A percentile compares a stretch with the other conserved stretches of the same genome.
Conservation (phyloP, 2,113 vertebrate species). For the Ancistrus triradiatus region DNA sequence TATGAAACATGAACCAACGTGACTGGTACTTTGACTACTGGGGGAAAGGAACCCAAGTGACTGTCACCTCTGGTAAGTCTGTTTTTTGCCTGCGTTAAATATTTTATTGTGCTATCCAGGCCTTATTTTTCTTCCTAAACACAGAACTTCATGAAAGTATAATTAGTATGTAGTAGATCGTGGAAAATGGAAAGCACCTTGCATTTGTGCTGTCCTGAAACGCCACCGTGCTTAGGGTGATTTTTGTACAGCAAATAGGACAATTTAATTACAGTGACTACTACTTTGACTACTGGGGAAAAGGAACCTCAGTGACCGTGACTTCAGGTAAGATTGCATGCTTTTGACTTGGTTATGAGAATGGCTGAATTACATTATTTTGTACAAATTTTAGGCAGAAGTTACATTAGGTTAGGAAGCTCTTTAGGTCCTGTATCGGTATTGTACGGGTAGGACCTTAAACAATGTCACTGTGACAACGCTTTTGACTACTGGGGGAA, state of each 20-base stretch:
- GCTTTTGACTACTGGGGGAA: slow-evolving; percentile 45
- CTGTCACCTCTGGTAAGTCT: slow-evolving; percentile 18
- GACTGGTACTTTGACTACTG: neutral
- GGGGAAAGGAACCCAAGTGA: slow-evolving; percentile 24
- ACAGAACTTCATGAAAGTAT: too few relatives aligned
- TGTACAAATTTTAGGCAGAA: too few relatives aligned
- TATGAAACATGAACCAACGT: neutral
- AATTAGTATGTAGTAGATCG: too few relatives aligned
- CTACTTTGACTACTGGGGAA: slow-evolving; percentile 43
- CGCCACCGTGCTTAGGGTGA: neutral
- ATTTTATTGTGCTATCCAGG: too few relatives aligned
- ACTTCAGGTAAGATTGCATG: slow-evolving; percentile 49
- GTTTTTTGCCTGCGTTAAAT: too few relatives aligned
- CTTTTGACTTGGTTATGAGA: neutral
- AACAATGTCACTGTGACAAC: neutral
- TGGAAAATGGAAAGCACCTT: too few relatives aligned
- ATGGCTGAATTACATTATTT: too few relatives aligned
- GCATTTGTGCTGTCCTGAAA: too few relatives aligned
- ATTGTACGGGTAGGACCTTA: neutral
- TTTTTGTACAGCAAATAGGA: slow-evolving; percentile 1
- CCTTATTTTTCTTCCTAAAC: too few relatives aligned
- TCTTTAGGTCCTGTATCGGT: neutral
- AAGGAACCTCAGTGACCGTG: slow-evolving; percentile 34
- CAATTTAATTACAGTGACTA: slow-evolving; percentile 14
- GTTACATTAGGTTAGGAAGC: too few relatives aligned